These are phyloP conservation scores for Gymnopithys bicolor DNA, from an alignment of 2,797 vertebrate genomes.

Conservation along the genomic window DNA sequence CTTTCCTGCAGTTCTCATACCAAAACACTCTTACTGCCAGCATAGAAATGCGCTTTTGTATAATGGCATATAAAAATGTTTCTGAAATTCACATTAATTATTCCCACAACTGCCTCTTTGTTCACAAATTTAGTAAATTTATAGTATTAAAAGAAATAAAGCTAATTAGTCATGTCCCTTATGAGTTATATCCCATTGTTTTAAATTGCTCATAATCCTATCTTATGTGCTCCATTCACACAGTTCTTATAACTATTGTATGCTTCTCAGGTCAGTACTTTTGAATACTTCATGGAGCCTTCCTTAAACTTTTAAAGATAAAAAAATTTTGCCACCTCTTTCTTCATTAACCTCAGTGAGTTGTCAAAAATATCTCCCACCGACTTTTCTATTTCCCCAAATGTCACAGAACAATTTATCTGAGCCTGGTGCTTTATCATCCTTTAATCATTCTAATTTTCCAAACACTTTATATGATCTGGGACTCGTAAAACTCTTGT, in stretches of 20 bases:
- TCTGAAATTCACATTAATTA: conserved; percentile 3
- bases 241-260: not conserved
- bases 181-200: not conserved
- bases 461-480: conserved; percentile 52
- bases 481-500: conserved; percentile 58
- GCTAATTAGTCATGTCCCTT: not conserved
- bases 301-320: not conserved
- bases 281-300: not conserved
- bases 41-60: not conserved
- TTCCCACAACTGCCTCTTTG: not conserved
- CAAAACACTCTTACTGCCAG: not conserved
- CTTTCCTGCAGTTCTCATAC: not conserved
- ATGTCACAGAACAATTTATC: conserved; percentile 15
- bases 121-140: not conserved
- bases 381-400: not conserved
- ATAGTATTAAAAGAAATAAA: not conserved
- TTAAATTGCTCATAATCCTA: not conserved
- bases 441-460: conserved; percentile 61
- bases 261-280: not conserved
- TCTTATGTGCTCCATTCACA: not conserved
- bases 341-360: not conserved
- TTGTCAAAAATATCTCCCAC: conserved; percentile 18
- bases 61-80: not conserved
- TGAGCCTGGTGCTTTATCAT: conserved; percentile 34
- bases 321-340: not conserved